phyloP scores from a whole-genome alignment of 2,888 invertebrate genomes.

The Philopedon plagiatum region DNA sequence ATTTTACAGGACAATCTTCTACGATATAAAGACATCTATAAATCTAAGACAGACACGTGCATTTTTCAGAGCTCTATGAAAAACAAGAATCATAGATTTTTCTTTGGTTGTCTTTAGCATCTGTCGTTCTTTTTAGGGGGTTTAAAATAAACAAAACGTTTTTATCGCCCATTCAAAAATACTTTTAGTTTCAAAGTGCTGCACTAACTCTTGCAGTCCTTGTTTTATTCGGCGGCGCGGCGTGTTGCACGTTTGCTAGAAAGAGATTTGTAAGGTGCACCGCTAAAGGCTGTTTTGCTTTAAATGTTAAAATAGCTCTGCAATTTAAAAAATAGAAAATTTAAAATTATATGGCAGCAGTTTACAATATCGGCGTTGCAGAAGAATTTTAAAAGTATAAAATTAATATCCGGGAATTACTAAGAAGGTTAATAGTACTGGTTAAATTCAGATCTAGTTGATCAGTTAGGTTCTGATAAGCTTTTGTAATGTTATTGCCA shows the following conservation, averaged over 20 bases:
- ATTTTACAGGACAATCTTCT: neutral
- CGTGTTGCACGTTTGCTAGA: neutral
- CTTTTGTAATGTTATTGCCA: no score
- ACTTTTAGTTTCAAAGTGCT: neutral
- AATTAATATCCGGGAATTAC: no score
- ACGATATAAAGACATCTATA: neutral
- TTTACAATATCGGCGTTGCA: no score
- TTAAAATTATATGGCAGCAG: no score
- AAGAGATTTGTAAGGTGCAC: slow-evolving; percentile 3
- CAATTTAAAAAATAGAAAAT: neutral
- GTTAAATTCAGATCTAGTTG: no score
- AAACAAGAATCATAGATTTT: neutral
- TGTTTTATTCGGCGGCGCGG: neutral
- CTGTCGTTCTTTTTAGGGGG: neutral
- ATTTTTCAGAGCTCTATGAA: neutral
- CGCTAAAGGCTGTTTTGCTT: neutral
- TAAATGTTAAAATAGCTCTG: neutral
- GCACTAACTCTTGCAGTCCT: neutral
- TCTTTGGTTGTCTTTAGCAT: neutral
- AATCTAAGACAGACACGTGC: neutral
- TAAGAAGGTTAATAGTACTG: no score
- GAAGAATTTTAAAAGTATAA: no score
- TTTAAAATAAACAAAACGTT: slow-evolving; percentile 12
- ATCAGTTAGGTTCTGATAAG: no score
- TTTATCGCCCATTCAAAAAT: slow-evolving; percentile 1